Conservation (phyloP, 2,113 vertebrate genomes). For the Melierax canorus region DNA sequence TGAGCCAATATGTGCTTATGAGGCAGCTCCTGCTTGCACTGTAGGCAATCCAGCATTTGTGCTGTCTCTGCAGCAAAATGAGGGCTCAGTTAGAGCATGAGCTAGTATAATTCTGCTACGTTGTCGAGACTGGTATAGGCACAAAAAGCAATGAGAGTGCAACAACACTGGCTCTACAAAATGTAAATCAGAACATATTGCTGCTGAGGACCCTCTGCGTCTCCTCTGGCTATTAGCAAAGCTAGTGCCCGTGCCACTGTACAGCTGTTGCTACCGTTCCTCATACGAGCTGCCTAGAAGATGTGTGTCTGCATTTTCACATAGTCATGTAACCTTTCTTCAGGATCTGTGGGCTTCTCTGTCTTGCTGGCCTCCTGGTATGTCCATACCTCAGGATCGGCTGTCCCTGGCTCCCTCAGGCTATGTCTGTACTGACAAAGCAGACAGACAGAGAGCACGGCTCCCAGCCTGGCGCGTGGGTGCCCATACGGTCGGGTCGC, state of each 20-base stretch:
- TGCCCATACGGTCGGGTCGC: rapidly evolving
- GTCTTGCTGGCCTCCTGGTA: neutral
- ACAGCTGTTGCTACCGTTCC: neutral
- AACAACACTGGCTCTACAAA: neutral
- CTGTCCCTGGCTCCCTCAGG: neutral
- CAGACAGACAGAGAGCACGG: neutral
- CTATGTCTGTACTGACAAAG: neutral
- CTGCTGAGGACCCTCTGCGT: neutral
- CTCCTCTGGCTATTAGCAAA: neutral
- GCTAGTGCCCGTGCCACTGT: neutral
- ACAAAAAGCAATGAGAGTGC: neutral
- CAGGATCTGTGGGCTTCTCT: neutral
- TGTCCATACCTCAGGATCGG: neutral
- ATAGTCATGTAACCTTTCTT: rapidly evolving
- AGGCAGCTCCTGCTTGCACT: neutral
- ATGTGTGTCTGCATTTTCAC: neutral
- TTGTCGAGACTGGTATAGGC: neutral
- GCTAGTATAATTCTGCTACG: neutral
- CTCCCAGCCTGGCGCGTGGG: rapidly evolving
- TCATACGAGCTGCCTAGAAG: rapidly evolving
- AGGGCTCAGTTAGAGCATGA: neutral
- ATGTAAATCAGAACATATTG: neutral
- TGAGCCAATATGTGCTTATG: neutral
- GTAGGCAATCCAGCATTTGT: neutral
- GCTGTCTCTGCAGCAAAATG: neutral